Base-by-base conservation (phyloP, 2,113 vertebrate species). In the Gavialis gangeticus region DNA sequence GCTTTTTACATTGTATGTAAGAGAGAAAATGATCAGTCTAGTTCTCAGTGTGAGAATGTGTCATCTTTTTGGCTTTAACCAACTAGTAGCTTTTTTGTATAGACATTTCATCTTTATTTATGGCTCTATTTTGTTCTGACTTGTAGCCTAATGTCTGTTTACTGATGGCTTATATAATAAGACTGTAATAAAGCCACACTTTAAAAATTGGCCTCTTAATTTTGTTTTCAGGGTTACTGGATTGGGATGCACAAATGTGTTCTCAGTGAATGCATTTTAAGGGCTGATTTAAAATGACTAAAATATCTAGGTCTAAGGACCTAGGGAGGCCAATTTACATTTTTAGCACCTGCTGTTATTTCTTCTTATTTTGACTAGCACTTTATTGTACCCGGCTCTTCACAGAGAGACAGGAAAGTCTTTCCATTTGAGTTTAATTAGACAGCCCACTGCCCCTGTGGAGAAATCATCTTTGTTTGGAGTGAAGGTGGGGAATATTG, bases 381-480 rank as follows among this genome's bases (percentile, higher is more conserved):
- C 22, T 25, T 34, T 62, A 30, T 34, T 59, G 25, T 62, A 22
- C 16, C 58, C 62, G 30, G 24, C 60, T 58, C 77, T 60, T 79
- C 30, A 15, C 24, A 60, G 77, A 27, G 24, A 34, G 9, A 37
- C 24, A 10, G 10, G 60, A 79, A 79, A 58, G 58, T 59, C 22
- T 58, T 34, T 62, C 24, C 22, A 37, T 22, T 22, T 25, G 30
- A 59, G 21, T 60, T 60, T 60, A 62, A 46, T 62, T 60, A 79
- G 77, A 11, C 34, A 73, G 25, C 46, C 19, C 30, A 25, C 28
- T 21, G 22, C 9, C 69, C 86, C 34, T 28, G 76, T 18, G 34
- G 69, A 69, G 16, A 82, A 17, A 71, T 95, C 91, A 69, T 82
- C 37, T 37, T 93, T 27, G 58, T 2, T 54, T 90, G 5, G 90